phyloP scores from a whole-genome alignment of 2,888 invertebrate genomes.

The Alcis repandata region DNA sequence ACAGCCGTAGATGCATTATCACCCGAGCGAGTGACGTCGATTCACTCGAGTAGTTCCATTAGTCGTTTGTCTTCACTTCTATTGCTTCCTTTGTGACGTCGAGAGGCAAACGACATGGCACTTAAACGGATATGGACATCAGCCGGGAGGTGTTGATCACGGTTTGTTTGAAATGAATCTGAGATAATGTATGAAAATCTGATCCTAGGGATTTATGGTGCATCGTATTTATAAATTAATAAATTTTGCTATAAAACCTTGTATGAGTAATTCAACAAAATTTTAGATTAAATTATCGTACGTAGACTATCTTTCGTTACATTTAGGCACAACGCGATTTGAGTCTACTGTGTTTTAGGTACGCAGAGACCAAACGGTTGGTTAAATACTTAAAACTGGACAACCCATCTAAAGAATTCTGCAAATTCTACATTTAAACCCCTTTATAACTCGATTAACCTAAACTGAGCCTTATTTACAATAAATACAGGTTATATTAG shows the following conservation, averaged over 20 bases:
- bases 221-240: no score
- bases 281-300: no score
- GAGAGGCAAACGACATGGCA: conserved; percentile 69
- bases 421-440: neutral
- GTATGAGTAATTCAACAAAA: no score
- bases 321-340: no score
- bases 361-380: no score
- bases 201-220: no score
- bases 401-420: no score
- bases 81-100: conserved; percentile 67
- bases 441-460: neutral
- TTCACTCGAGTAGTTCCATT: conserved; percentile 63
- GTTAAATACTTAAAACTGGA: no score
- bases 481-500: conserved; percentile 3
- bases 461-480: neutral
- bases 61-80: conserved; percentile 61
- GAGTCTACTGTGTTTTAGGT: no score
- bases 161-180: conserved; percentile 38
- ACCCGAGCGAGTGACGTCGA: conserved; percentile 55
- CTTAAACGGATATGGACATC: conserved; percentile 64
- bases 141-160: conserved; percentile 24
- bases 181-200: no score
- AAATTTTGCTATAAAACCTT: no score
- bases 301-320: no score
- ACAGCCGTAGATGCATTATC: conserved; percentile 53